Conservation (phyloP, 2,797 vertebrate genomes). For the Diplodus sargus region DNA sequence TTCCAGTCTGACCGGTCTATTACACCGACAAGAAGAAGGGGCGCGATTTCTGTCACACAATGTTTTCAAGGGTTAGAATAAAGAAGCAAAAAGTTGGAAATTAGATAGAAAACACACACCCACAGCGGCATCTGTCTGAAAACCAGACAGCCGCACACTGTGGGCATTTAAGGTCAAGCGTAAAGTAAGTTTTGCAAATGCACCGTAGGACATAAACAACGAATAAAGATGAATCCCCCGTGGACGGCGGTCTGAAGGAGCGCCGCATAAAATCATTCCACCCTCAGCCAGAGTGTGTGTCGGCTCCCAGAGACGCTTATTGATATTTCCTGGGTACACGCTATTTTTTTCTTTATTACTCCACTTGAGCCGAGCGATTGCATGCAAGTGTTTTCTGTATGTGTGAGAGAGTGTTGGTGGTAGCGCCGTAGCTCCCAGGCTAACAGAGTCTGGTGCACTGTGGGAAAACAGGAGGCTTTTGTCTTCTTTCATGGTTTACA, state of each 20-base stretch:
- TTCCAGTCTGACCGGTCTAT: too few species aligned
- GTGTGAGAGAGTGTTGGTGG: slow-evolving; percentile 59
- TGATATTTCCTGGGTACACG: slow-evolving; percentile 71
- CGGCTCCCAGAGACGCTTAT: slow-evolving; percentile 65
- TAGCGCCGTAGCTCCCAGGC: slow-evolving; percentile 75
- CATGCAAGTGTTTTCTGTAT: slow-evolving; percentile 55
- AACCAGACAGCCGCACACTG: slow-evolving; percentile 10
- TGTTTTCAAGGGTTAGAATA: background rate
- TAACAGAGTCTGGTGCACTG: slow-evolving; percentile 76
- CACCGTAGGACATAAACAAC: slow-evolving; percentile 41
- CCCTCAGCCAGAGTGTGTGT: slow-evolving; percentile 44
- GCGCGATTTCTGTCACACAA: background rate
- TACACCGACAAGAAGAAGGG: too few species aligned
- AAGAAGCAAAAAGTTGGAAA: slow-evolving; percentile 1
- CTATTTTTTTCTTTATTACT: slow-evolving; percentile 56
- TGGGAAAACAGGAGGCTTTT: slow-evolving; percentile 84
- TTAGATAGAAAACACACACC: background rate
- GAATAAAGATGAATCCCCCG: slow-evolving; percentile 47
- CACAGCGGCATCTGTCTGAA: background rate
- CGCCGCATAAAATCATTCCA: slow-evolving; percentile 50
- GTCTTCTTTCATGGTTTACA: slow-evolving; percentile 84
- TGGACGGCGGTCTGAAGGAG: slow-evolving; percentile 18
- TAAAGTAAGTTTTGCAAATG: slow-evolving; percentile 36
- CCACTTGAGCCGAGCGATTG: slow-evolving; percentile 51
- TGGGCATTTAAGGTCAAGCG: slow-evolving; percentile 49